Evolutionary conservation across 2,888 invertebrate species (phyloP).

Genomic region (Ferrisia virgata): DNA sequence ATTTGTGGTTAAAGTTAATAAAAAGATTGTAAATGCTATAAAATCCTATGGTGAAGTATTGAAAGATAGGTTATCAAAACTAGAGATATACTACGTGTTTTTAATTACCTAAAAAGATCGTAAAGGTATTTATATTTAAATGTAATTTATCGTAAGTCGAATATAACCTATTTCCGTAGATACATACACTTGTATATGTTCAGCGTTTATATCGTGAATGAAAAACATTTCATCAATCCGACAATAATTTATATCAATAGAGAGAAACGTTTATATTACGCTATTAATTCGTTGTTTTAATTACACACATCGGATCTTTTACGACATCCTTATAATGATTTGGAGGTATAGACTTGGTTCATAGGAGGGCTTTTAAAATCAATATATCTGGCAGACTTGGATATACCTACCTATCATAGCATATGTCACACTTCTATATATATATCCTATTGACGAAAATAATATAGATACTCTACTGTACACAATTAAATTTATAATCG

Average conservation of each 20-base stretch:
- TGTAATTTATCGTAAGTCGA: background rate
- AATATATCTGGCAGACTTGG: background rate
- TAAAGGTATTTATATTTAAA: no score
- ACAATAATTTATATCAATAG: constrained; percentile 8
- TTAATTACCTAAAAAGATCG: background rate
- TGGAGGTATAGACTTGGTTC: background rate
- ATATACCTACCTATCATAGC: background rate
- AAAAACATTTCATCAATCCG: background rate
- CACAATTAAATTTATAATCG: background rate
- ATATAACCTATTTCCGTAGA: background rate
- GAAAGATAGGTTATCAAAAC: background rate
- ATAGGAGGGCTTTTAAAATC: background rate
- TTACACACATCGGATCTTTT: background rate
- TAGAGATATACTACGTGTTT: background rate
- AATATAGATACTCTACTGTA: background rate
- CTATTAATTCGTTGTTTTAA: constrained; percentile 2
- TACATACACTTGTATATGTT: background rate
- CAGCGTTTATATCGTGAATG: background rate
- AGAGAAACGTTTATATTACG: background rate
- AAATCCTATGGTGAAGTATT: background rate
- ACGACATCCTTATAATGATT: constrained; percentile 2
- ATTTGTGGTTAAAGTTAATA: background rate
- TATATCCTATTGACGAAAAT: background rate
- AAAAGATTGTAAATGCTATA: background rate
- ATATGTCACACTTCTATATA: background rate